These are phyloP conservation scores for Dryadula phaetusa DNA, from an alignment of 2,888 invertebrate species.

Conservation along the genomic window DNA sequence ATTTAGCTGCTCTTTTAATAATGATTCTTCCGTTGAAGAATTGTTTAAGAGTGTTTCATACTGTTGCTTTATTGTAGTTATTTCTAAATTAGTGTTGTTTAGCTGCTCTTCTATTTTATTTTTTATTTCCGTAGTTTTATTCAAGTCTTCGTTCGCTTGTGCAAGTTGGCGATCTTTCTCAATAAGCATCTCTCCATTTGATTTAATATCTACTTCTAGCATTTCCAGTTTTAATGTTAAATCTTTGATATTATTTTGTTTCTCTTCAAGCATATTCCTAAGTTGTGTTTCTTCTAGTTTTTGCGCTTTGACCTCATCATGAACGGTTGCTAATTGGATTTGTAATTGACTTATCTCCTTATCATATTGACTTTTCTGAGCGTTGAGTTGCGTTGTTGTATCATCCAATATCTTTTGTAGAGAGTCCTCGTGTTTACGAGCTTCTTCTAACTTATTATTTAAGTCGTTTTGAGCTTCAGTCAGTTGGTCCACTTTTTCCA, in stretches of 20 bases:
- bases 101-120: constrained; percentile 77
- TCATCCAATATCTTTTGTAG: constrained; percentile 76
- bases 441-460: constrained; percentile 77
- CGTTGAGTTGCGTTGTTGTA: constrained; percentile 74
- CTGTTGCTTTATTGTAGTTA: constrained; percentile 69
- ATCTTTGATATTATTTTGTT: constrained; percentile 71
- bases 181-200: constrained; percentile 70
- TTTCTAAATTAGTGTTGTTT: constrained; percentile 67
- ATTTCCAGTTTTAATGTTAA: constrained; percentile 73
- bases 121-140: constrained; percentile 70
- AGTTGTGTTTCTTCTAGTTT: constrained; percentile 62
- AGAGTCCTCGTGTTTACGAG: constrained; percentile 77
- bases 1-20: constrained; percentile 68
- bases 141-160: constrained; percentile 68
- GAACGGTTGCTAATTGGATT: constrained; percentile 57
- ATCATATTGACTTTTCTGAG: constrained; percentile 70
- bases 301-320: constrained; percentile 62
- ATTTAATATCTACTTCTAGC: constrained; percentile 76
- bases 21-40: constrained; percentile 71
- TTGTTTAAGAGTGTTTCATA: constrained; percentile 73
- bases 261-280: constrained; percentile 64
- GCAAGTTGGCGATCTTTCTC: constrained; percentile 80
- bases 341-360: constrained; percentile 68
- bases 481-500: constrained; percentile 79
- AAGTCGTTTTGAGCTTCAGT: constrained; percentile 79